Base-by-base conservation (phyloP, 1,140 invertebrate genomes). In the Nebria ingens region DNA sequence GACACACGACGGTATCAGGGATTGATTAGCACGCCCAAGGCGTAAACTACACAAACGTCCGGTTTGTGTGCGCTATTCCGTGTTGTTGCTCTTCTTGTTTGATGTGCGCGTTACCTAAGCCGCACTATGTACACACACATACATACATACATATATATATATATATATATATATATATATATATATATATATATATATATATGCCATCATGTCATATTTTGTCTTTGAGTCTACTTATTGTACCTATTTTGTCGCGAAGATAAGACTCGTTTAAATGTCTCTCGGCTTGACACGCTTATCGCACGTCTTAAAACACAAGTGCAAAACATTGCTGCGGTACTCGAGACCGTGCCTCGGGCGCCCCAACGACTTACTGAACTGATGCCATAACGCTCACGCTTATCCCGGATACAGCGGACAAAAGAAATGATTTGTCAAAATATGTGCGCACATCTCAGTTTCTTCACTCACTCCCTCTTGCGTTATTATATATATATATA, bases 341-440 rank as follows among this genome's bases (percentile, higher is more conserved):
- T 12, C 6, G 40, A 6, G 25, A 9, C 40, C 3, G 3, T 4
- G 40, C 40, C 15, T 17, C 17, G 40, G 40, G 40, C 40, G 15
- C 3, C 9, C 15, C 9, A 17, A 9, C 15, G 17, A 4, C 6
- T 17, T 4, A 45, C 9, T 17, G 17, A 45, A 9, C 6, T 45
- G 9, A 45, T 45, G 9, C 4, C 25, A 29, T 29, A 12, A 45
- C 40, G 15, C 40, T 9, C 6, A 45, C 40, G n/a, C n/a, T n/a
- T n/a, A n/a, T n/a, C n/a, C n/a, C n/a, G n/a, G n/a, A n/a, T n/a
- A n/a, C n/a, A n/a, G n/a, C n/a, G n/a, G n/a, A n/a, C n/a, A 17
- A 45, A 45, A 45, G 40, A 45, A 45, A 45, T 45, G 40, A 45
- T 45, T 45, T 45, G 40, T 45, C 40, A 45, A 45, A 17, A 45